A percentile compares a stretch with the other conserved stretches of the same genome.
phyloP scores from a whole-genome alignment of 2,888 invertebrate species.

The Didymodactylos carnosus region DNA sequence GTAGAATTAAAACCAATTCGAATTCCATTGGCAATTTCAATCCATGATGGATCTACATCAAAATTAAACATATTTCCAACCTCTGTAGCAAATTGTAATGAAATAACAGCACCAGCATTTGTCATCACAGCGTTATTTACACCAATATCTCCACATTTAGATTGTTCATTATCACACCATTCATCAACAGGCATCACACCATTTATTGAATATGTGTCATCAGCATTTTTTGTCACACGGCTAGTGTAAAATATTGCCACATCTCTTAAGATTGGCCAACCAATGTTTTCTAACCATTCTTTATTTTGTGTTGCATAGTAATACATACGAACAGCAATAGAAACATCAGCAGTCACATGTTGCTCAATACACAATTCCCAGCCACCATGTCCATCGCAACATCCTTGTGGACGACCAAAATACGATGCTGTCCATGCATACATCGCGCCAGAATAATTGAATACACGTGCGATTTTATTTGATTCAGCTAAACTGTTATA shows the following conservation, averaged over 20 bases:
- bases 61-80: not conserved
- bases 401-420: not conserved
- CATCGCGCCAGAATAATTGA: not conserved
- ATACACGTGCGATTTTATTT: not conserved
- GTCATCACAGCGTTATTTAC: not conserved
- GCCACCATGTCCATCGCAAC: not conserved
- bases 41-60: not conserved
- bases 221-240: not conserved
- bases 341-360: not conserved
- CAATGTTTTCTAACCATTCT: not conserved
- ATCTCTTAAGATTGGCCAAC: not conserved
- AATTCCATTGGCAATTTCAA: not conserved
- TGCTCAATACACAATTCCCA: not conserved
- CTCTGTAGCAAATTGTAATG: not conserved
- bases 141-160: slow-evolving; percentile 1
- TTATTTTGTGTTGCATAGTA: not conserved
- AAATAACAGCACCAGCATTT: not conserved
- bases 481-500: not conserved
- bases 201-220: not conserved
- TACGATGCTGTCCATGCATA: not conserved
- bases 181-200: not conserved
- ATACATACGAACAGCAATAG: not conserved
- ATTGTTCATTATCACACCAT: not conserved
- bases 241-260: not conserved
- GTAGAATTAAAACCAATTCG: not conserved